A percentile compares a stretch with the other conserved stretches of the same genome.
Conservation (phyloP, 2,113 vertebrate species). For the Brienomyrus brachyistius region DNA sequence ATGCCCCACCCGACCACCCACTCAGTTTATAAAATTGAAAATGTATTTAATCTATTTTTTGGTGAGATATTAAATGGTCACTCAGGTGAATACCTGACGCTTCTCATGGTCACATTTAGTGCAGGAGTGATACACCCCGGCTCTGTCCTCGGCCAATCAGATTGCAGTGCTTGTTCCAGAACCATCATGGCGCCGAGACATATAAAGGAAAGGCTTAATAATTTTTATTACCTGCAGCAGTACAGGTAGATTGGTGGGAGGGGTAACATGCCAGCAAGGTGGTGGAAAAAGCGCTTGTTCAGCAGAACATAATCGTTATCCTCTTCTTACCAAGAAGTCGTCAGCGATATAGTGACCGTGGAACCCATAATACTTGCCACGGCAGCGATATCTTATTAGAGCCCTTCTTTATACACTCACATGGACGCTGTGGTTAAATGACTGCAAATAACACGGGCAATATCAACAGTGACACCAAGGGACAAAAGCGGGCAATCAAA, state of each 20-base stretch:
- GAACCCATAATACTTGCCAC: neutral
- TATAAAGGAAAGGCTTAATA: no score
- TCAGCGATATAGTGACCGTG: neutral
- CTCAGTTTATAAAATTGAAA: neutral
- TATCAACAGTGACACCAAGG: neutral
- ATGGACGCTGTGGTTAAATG: neutral
- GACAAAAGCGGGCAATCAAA: neutral
- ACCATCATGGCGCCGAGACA: neutral
- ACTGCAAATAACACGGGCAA: neutral
- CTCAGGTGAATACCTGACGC: neutral
- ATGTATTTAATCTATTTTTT: neutral
- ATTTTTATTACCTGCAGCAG: neutral
- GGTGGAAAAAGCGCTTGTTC: neutral
- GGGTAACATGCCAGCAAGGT: no score
- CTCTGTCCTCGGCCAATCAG: neutral
- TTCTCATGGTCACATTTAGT: neutral
- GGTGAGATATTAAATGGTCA: neutral
- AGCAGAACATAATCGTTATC: neutral
- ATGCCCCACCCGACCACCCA: neutral
- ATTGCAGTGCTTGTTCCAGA: no score
- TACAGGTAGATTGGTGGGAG: neutral
- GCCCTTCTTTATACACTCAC: neutral
- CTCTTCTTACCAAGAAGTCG: neutral
- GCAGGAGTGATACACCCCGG: neutral
- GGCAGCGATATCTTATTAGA: neutral